Evolutionary conservation across 2,113 vertebrate genomes (phyloP).

Genomic region (Neolamprologus falcicula): DNA sequence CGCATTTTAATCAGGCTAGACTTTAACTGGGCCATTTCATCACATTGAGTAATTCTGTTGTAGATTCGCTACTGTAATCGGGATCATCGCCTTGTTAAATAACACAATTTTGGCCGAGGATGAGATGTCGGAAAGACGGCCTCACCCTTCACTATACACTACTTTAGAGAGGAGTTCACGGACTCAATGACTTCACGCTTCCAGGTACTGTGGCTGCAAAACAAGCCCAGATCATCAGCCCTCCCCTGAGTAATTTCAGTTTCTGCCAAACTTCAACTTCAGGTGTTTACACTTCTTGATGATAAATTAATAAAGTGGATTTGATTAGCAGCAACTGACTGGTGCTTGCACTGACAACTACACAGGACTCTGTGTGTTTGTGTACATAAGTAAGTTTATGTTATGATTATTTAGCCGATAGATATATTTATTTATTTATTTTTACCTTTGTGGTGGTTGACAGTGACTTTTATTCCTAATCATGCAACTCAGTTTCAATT

Average conservation of each 20-base stretch:
- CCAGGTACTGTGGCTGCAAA: not conserved
- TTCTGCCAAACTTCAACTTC: not conserved
- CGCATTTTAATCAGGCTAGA: not conserved
- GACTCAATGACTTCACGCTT: not conserved
- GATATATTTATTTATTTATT: rapidly evolving
- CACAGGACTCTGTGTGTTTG: not conserved
- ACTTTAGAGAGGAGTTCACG: not conserved
- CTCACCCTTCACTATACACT: not conserved
- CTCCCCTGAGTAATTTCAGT: not conserved
- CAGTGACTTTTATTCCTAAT: not conserved
- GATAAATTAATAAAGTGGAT: not conserved
- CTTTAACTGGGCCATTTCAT: not conserved
- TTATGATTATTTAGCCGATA: not conserved
- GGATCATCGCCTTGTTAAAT: rapidly evolving
- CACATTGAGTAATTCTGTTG: not conserved
- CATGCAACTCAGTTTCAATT: not conserved
- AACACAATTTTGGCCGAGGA: not conserved
- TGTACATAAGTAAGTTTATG: not conserved
- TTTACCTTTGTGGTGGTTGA: not conserved
- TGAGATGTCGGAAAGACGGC: rapidly evolving
- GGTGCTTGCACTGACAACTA: not conserved
- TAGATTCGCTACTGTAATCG: not conserved
- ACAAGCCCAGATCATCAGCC: not conserved
- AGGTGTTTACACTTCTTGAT: not conserved
- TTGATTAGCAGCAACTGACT: not conserved